phyloP scores from a whole-genome alignment of 2,888 invertebrate species.

The Cactoblastis cactorum region DNA sequence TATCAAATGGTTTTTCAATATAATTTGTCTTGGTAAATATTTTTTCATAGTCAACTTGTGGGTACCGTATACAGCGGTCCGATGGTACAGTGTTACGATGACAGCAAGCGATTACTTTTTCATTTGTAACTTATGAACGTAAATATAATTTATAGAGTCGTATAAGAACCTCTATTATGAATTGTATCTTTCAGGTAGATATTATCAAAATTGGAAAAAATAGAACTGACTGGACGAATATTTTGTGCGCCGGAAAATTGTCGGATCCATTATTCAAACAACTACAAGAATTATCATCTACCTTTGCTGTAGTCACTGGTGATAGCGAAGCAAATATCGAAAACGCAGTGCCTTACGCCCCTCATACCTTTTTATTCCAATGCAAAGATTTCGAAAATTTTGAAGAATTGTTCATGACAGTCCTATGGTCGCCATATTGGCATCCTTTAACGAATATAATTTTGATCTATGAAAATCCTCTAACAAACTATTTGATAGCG shows the following conservation, averaged over 20 bases:
- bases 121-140: no score
- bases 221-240: constrained; percentile 40
- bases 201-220: constrained; percentile 33
- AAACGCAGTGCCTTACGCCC: constrained; percentile 33
- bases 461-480: constrained; percentile 30
- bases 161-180: no score
- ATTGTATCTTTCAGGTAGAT: constrained; percentile 33
- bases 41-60: no score
- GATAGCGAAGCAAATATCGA: constrained; percentile 31
- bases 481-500: constrained; percentile 26
- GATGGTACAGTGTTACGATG: no score
- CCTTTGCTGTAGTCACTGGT: constrained; percentile 30
- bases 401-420: constrained; percentile 32
- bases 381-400: constrained; percentile 34
- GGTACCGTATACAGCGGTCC: no score
- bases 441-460: constrained; percentile 41
- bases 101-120: no score
- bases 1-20: no score
- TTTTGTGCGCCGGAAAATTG: constrained; percentile 36
- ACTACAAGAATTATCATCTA: constrained; percentile 27
- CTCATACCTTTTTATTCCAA: constrained; percentile 34
- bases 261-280: constrained; percentile 34
- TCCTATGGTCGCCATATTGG: constrained; percentile 35
- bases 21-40: no score
- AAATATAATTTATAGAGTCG: no score